Evolutionary conservation across 2,888 invertebrate genomes (phyloP).

Genomic region (Apodemia duryi): DNA sequence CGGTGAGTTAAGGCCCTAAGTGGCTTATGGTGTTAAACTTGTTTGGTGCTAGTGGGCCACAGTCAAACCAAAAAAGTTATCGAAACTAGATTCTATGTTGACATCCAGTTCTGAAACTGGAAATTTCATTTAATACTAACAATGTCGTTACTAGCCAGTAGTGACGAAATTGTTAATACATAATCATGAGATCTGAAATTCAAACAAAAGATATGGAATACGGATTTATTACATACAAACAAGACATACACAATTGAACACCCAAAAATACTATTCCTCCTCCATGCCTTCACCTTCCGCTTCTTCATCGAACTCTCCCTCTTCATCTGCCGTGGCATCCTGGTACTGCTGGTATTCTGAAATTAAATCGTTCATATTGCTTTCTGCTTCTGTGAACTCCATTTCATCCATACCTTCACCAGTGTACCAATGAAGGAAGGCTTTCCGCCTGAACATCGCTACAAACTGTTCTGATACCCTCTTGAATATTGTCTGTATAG

Average conservation of each 20-base stretch:
- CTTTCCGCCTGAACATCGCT: constrained; percentile 96
- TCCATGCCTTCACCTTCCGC: constrained; percentile 69
- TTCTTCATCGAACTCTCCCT: constrained; percentile 78
- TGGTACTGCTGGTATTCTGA: constrained; percentile 89
- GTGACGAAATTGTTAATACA: too few relatives aligned
- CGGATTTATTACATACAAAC: constrained; percentile 33
- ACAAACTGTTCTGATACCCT: constrained; percentile 91
- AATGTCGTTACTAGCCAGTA: too few relatives aligned
- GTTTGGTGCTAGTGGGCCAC: too few relatives aligned
- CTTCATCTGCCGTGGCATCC: constrained; percentile 79
- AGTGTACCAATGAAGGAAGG: constrained; percentile 98
- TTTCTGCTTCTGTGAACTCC: constrained; percentile 95
- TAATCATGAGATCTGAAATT: not conserved
- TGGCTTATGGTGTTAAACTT: too few relatives aligned
- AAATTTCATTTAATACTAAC: too few relatives aligned
- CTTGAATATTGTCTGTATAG: constrained; percentile 92
- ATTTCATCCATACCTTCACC: constrained; percentile 96
- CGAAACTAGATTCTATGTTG: too few relatives aligned
- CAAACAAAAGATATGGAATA: not conserved
- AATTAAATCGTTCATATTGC: constrained; percentile 87
- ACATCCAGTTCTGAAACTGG: too few relatives aligned
- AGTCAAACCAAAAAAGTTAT: too few relatives aligned
- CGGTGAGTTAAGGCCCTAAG: too few relatives aligned
- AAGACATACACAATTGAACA: constrained; percentile 45
- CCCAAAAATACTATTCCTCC: constrained; percentile 43